Percentiles rank a stretch among this genome's conserved stretches.
phyloP scores from a whole-genome alignment of 2,888 invertebrate species.

The Drosophila tripunctata region DNA sequence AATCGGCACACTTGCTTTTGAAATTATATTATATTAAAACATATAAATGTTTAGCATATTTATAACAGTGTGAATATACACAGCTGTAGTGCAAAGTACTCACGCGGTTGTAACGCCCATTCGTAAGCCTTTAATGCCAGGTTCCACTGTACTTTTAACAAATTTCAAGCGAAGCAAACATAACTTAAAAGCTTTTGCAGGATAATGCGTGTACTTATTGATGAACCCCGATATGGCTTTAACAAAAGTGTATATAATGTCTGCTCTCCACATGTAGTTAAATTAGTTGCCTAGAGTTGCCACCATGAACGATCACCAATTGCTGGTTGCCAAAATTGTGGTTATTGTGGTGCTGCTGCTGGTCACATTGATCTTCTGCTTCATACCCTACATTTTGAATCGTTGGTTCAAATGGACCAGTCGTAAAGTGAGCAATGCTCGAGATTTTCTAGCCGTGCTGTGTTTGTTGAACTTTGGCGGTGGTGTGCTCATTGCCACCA shows the following conservation, averaged over 20 bases:
- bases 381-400: conserved; percentile 89
- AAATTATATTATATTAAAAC: too few species aligned
- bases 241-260: conserved; percentile 27
- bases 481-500: conserved; percentile 92
- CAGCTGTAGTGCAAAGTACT: not conserved
- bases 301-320: conserved; percentile 35
- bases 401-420: conserved; percentile 87
- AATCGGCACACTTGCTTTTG: too few species aligned
- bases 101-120: not conserved
- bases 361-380: conserved; percentile 91
- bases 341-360: conserved; percentile 91
- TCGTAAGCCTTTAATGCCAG: not conserved
- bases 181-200: conserved; percentile 24
- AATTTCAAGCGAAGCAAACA: not conserved
- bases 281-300: not conserved
- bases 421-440: conserved; percentile 69
- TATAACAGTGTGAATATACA: not conserved
- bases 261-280: not conserved
- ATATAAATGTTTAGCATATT: too few species aligned
- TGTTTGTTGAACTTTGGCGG: conserved; percentile 91
- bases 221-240: not conserved
- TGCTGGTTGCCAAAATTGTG: conserved; percentile 88
- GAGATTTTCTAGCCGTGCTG: conserved; percentile 85
- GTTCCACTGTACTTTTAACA: conserved; percentile 7
- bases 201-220: conserved; percentile 5